A percentile compares a stretch with the other conserved stretches of the same genome.
Conservation (phyloP, 2,113 vertebrate species). For the Pituophis catenifer region DNA sequence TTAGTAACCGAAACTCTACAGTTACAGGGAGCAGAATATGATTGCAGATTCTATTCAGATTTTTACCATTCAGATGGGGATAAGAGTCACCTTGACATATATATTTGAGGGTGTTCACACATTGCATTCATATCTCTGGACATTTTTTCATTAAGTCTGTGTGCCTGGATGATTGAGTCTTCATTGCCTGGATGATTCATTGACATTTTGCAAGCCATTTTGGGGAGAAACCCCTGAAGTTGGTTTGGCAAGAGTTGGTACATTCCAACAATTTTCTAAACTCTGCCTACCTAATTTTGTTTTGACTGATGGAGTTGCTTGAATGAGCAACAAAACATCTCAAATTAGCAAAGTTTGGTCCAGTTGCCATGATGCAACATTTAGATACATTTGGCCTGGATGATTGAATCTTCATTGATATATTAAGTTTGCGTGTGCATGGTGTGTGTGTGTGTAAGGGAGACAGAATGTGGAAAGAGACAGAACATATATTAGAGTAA, state of each 20-base stretch:
- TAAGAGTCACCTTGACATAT: neutral
- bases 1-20: neutral
- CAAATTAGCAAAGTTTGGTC: neutral
- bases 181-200: neutral
- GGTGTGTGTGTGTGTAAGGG: neutral
- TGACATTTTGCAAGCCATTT: neutral
- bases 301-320: neutral
- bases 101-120: neutral
- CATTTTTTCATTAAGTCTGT: neutral
- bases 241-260: neutral
- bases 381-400: neutral
- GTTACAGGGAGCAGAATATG: neutral
- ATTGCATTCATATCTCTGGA: neutral
- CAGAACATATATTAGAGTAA: neutral
- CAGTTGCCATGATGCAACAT: neutral
- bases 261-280: neutral
- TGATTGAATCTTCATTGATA: neutral
- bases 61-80: neutral
- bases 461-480: neutral
- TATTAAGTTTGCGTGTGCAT: neutral
- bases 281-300: neutral
- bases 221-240: neutral
- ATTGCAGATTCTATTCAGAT: neutral
- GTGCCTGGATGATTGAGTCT: neutral
- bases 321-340: neutral